These are phyloP conservation scores for Hemichromis elongatus DNA, from an alignment of 2,113 vertebrate genomes.

Conservation along the genomic window DNA sequence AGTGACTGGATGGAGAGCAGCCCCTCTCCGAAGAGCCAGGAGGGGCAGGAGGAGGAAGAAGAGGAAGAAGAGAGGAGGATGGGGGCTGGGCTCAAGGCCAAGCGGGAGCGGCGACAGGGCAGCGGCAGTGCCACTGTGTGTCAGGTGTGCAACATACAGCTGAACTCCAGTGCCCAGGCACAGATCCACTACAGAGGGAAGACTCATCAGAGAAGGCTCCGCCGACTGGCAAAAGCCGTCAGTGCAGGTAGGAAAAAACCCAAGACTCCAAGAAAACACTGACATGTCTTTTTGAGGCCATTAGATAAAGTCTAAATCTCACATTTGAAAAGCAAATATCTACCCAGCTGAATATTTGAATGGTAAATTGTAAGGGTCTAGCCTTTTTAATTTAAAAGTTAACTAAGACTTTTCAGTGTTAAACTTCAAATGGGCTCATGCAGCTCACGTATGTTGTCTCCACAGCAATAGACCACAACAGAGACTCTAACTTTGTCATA, in stretches of 20 bases:
- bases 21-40: neutral
- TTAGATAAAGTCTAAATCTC: neutral
- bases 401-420: neutral
- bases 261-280: neutral
- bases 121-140: slow-evolving; percentile 83
- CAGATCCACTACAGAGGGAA: slow-evolving; percentile 96
- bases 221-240: slow-evolving; percentile 76
- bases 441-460: neutral
- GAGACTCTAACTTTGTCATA: neutral
- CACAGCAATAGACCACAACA: neutral
- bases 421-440: neutral
- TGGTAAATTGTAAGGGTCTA: neutral
- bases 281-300: neutral
- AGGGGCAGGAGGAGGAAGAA: slow-evolving; percentile 10
- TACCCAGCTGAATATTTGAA: neutral
- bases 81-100: slow-evolving; percentile 65
- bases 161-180: slow-evolving; percentile 90
- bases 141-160: slow-evolving; percentile 91
- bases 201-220: slow-evolving; percentile 92
- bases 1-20: slow-evolving; percentile 59
- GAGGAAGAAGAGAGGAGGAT: slow-evolving; percentile 48
- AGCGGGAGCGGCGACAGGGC: slow-evolving; percentile 82
- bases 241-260: slow-evolving; percentile 52
- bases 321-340: neutral
- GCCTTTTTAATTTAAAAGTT: neutral